Evolutionary conservation across 2,113 vertebrate species (phyloP), one percentile per base, ranked within the genome.

Genomic region (Ciconia boyciana): DNA sequence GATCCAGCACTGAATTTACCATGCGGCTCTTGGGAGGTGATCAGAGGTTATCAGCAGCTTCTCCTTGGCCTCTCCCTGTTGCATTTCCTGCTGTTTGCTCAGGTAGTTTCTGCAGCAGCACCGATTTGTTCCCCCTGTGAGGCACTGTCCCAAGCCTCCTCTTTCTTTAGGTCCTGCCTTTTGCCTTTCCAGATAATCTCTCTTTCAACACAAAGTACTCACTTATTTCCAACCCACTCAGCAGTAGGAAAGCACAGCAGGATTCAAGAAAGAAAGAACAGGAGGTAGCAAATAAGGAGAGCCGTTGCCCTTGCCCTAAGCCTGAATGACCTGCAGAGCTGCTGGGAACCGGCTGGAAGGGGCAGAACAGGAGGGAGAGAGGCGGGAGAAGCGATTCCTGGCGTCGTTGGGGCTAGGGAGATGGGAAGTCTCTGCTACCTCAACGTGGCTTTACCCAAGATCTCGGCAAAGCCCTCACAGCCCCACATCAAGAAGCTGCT

Each of bases 61-160:
- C 96, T 96, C 94, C 97, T 96, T 86, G 12, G 69, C 96, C 97
- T 97, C 95, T 95, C 62, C 72, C 94, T 88, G 92, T 92, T 90
- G 94, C 94, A 93, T 95, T 93, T 96, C 94, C 97, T 85, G 93
- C 97, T 95, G 80, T 94, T 92, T 87, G 97, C 94, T 98, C 97
- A 90, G 91, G 83, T 70, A 83, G 87, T 95, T 97, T 97, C 98
- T 98, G 97, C 98, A 83, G 85, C 92, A 89, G 95, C 94, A 77
- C 72, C 43, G 92, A 80, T 89, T 94, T 96, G 95, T 93, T 96
- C 96, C 92, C 57, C 41, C 55, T 39, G 19, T 49, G 83, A 97
- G 94, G 97, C 75, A 77, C 91, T 79, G 29, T 13, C 79, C 76
- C 72, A 19, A 43, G 46, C 51, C 72, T 57, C 62, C 58, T 32